These are phyloP conservation scores for Psettodes erumei DNA, from an alignment of 2,113 vertebrate genomes.

Conservation along the genomic window DNA sequence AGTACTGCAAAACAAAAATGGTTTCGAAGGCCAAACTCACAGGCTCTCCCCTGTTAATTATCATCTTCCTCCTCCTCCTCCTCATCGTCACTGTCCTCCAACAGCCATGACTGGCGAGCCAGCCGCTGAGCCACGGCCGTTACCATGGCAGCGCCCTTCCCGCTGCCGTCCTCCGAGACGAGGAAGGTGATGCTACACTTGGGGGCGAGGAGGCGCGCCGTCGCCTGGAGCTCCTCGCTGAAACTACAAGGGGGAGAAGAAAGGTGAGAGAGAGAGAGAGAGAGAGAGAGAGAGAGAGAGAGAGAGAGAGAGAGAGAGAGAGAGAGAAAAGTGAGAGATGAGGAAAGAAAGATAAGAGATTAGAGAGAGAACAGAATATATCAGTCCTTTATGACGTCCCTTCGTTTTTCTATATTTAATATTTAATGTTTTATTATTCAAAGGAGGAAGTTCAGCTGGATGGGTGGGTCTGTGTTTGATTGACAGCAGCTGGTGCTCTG, in stretches of 20 bases:
- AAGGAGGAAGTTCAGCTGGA: neutral
- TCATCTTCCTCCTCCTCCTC: conserved; percentile 22
- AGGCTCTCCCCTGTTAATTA: neutral
- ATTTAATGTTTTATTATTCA: no score
- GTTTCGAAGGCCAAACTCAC: no score
- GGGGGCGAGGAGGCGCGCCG: conserved; percentile 82
- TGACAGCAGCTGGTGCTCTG: neutral
- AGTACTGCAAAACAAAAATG: no score
- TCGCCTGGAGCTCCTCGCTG: conserved; percentile 77
- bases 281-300: no score
- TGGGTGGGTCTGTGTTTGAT: no score
- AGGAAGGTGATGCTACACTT: conserved; percentile 85
- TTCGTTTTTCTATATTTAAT: no score
- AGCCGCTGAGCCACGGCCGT: conserved; percentile 84
- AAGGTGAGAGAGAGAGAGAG: no score
- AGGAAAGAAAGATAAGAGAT: no score
- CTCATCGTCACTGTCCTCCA: conserved; percentile 68
- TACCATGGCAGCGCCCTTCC: conserved; percentile 90
- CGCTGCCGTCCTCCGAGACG: conserved; percentile 86
- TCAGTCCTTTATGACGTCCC: no score
- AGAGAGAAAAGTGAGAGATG: neutral
- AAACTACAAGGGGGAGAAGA: conserved; percentile 78
- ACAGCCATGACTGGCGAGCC: conserved; percentile 59
- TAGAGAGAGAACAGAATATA: no score
- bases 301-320: no score